Evolutionary conservation across 64 coral and sea anemone species (phyloP), one percentile per base, ranked within the genome.

Genomic region (Dendrophyllia cribrosa): DNA sequence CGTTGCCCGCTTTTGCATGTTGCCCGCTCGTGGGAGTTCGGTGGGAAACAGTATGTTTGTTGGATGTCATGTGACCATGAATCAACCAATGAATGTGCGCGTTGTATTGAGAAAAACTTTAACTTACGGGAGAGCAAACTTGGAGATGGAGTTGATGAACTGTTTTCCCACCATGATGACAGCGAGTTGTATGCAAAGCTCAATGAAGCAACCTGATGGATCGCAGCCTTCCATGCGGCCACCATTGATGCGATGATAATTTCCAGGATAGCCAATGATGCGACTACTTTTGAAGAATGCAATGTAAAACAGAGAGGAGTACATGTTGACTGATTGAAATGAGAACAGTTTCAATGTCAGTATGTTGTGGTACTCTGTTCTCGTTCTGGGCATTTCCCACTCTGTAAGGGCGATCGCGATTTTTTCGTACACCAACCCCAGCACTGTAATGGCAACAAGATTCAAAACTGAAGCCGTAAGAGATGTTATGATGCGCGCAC

Each of bases 121-220:
- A 48, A 85, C 97, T 99, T 92, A 99, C 97, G 97, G 97, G n/a
- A 93, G 49, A 58, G 92, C 87, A 96, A 99, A 96, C 62, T 99
- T 96, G 74, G 89, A 78, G 11, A 93, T 46, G 2, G 86, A 82
- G 58, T 74, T 73, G 19, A 96, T 90, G 34, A 94, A 77, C 72
- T 99, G 97, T 67, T 99, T 99, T 34, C 97, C 97, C 76, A 95
- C 77, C 83, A 99, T 92, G 20, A 99, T 99, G 45, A 96, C 93
- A 56, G 88, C 94, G 72, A 99, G 59, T 23, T 99, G 97, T 70
- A 99, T 99, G 66, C 97, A 99, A n/a, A 99, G 78, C 53, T 99
- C 97, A 50, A 93, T 99, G 22, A 99, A 83, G 86, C 97, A 99
- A 8, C 97, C 97, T 14, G 97, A 99, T 9, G 97, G 97, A 23